Evolutionary conservation across 35 echinoderm and acorn worm genomes (phyloP).

Genomic region (Ophiothrix spiculata): DNA sequence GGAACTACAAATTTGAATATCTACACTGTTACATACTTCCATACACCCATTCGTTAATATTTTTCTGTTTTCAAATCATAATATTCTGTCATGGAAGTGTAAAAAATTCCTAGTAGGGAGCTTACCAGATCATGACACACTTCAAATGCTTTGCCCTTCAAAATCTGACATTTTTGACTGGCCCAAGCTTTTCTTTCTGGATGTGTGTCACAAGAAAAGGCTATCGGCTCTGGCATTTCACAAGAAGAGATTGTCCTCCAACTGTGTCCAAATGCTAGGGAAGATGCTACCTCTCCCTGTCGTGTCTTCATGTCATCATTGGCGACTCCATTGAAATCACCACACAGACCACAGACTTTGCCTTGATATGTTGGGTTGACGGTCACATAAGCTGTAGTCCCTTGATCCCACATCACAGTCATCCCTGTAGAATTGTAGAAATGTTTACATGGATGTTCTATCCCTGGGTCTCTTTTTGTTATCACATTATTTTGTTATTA

Average conservation of each 20-base stretch:
- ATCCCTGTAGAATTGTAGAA: neutral
- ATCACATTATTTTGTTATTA: neutral
- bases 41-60: no score
- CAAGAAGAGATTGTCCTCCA: constrained; percentile 40
- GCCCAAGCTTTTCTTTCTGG: constrained; percentile 52
- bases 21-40: no score
- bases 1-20: no score
- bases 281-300: constrained; percentile 47
- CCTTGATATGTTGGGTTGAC: constrained; percentile 33
- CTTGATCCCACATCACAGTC: constrained; percentile 50
- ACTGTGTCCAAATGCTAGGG: constrained; percentile 52
- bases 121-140: constrained; percentile 50
- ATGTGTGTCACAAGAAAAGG: constrained; percentile 26
- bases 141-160: constrained; percentile 43
- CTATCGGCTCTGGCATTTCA: neutral
- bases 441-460: neutral
- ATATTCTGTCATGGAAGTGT: no score
- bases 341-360: constrained; percentile 91
- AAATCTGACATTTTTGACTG: constrained; percentile 29
- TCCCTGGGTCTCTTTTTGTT: neutral
- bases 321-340: constrained; percentile 65
- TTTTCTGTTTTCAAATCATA: no score
- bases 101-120: no score
- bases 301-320: constrained; percentile 64
- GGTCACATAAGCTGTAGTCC: constrained; percentile 55